Conservation (phyloP, 2,888 invertebrate species). For the Notodonta ziczac region DNA sequence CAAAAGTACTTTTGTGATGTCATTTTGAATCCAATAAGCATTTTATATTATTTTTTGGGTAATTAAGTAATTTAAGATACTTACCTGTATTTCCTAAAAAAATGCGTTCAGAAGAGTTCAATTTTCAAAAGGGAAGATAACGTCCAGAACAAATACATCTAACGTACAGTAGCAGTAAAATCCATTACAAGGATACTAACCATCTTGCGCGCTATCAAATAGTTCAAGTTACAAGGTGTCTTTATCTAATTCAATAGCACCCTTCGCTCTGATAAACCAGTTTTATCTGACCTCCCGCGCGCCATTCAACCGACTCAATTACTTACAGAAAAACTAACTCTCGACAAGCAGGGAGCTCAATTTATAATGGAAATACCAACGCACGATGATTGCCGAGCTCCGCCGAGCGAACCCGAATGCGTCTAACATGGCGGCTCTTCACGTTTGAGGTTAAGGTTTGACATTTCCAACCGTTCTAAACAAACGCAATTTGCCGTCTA, state of each 20-base stretch:
- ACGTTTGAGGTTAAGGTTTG: conserved; percentile 84
- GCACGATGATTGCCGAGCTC: conserved; percentile 52
- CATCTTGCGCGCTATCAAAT: conserved; percentile 55
- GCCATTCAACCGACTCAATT: conserved; percentile 28
- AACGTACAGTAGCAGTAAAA: conserved; percentile 32
- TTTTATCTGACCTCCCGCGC: conserved; percentile 47
- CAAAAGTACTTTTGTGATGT: no score
- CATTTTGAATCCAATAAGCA: no score
- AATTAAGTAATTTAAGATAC: no score
- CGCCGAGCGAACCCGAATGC: conserved; percentile 64
- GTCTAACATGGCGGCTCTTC: conserved; percentile 76
- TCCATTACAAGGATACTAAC: conserved; percentile 45
- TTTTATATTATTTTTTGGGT: no score
- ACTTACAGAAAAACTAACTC: conserved; percentile 25
- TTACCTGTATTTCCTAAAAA: no score
- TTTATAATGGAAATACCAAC: conserved; percentile 50
- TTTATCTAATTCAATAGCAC: conserved; percentile 70
- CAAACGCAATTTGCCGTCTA: conserved; percentile 39
- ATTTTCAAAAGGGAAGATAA: background rate
- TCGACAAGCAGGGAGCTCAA: conserved; percentile 41
- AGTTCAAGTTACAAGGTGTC: conserved; percentile 69
- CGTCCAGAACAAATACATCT: background rate
- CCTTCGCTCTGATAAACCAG: conserved; percentile 52
- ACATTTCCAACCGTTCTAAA: conserved; percentile 76
- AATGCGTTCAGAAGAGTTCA: no score